Base-by-base conservation (phyloP, 2,888 invertebrate genomes). In the Strigamia transsilvanica region DNA sequence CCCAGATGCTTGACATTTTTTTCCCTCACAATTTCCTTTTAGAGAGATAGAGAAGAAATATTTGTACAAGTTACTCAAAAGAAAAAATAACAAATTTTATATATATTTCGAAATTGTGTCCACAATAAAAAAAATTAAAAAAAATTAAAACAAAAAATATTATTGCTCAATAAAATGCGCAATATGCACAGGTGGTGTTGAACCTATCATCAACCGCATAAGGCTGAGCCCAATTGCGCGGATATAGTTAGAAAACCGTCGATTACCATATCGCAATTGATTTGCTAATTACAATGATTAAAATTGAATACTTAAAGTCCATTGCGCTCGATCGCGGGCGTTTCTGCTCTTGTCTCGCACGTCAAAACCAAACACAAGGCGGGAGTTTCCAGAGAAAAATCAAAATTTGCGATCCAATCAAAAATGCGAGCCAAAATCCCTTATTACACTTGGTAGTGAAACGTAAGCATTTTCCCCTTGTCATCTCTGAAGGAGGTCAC, bases 1-100 rank as follows among this genome's bases (percentile, higher is more conserved):
- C 73, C 73, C 73, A 73, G 32, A 73, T 73, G 73, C 73, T 73
- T 73, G 73, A 73, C 73, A 73, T 73, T 73, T 73, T 73, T 73
- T 73, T 38, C 1, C 38, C 1, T 0, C 73, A 66, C 23, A 10
- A 73, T 32, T 73, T 73, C 13, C 32, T 73, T 27, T 32, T 27
- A 27, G 15, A 13, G 23, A 27, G n/a, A 73, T 6, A 51, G 3
- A 27, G 27, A 1, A 27, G n/a, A 27, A 27, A 27, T 27, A 27
- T 27, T 27, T 27, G 2, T 3, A 27, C 27, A 51, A 51, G 0
- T 51, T 6, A 6, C 13, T 51, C 10, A 27, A 66, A 66, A 27
- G 32, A 27, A 73, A 66, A 21, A 66, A 66, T 18, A 66, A 21
- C 3, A 23, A 61, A 61, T 61, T 27, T 27, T 73, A 6, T 73